phyloP scores from a whole-genome alignment of 2,888 invertebrate species.

The Drosophila testacea region DNA sequence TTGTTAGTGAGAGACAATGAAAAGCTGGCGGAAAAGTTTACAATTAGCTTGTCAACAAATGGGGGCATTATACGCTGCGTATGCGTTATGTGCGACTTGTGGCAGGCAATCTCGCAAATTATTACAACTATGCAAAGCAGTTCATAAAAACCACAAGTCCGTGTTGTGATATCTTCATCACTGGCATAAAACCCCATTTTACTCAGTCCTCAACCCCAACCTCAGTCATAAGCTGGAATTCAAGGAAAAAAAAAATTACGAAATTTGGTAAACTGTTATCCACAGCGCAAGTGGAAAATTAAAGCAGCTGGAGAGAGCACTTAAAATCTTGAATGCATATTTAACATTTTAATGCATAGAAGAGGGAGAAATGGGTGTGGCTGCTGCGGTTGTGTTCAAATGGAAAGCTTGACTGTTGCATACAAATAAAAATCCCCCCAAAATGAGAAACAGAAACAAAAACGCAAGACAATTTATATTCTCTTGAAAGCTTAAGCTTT shows the following conservation, averaged over 20 bases:
- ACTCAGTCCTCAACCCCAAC: conserved; percentile 1
- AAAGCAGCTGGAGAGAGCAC: conserved; percentile 16
- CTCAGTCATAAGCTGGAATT: background rate
- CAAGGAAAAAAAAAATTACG: conserved; percentile 28
- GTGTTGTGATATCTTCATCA: conserved; percentile 24
- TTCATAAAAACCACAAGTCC: conserved; percentile 39
- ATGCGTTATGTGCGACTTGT: conserved; percentile 49
- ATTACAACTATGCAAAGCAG: conserved; percentile 34
- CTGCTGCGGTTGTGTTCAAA: conserved; percentile 15
- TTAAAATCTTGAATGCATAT: conserved; percentile 45
- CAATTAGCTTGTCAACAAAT: conserved; percentile 74
- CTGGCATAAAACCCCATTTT: conserved; percentile 1
- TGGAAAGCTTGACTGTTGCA: conserved; percentile 5
- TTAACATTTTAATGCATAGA: conserved; percentile 25
- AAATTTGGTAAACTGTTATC: conserved; percentile 37
- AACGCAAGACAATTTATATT: conserved; percentile 26
- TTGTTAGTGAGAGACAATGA: conserved; percentile 44
- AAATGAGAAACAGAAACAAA: conserved; percentile 26
- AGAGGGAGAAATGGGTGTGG: conserved; percentile 3
- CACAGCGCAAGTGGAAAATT: conserved; percentile 15
- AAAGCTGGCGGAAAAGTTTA: conserved; percentile 65
- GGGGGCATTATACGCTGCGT: conserved; percentile 47
- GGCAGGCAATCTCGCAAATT: conserved; percentile 28
- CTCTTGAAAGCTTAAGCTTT: conserved; percentile 30
- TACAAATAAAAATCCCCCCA: conserved; percentile 4